Evolutionary conservation across 2,113 vertebrate genomes (phyloP).

Genomic region (Notothenia coriiceps): DNA sequence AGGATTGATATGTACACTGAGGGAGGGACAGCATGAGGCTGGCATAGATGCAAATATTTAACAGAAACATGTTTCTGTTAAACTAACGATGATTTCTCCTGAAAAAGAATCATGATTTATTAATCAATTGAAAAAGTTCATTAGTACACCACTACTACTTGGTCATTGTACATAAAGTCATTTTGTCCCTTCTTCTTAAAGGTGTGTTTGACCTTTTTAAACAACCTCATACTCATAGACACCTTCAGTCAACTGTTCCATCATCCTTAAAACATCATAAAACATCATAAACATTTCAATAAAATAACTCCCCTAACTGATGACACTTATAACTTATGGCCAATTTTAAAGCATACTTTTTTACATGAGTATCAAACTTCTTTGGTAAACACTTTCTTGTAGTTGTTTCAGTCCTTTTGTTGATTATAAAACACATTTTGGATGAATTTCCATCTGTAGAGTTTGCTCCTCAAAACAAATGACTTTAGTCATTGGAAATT

Average conservation of each 20-base stretch:
- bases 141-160: not conserved
- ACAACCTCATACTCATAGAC: not conserved
- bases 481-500: too few species aligned
- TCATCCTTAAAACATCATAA: not conserved
- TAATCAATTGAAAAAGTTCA: not conserved
- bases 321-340: too few species aligned
- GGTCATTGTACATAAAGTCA: not conserved
- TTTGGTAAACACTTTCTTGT: too few species aligned
- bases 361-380: too few species aligned
- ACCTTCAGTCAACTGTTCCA: not conserved
- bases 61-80: constrained; percentile 56
- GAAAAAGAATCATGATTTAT: constrained; percentile 9
- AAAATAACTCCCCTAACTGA: not conserved
- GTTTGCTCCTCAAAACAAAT: too few species aligned
- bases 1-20: constrained; percentile 37
- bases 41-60: constrained; percentile 6
- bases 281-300: too few species aligned
- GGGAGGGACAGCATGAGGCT: constrained; percentile 57
- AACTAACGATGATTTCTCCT: constrained; percentile 20
- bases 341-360: too few species aligned
- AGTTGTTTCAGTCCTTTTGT: too few species aligned
- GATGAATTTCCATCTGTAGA: too few species aligned
- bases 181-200: not conserved
- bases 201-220: not conserved
- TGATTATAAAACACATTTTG: too few species aligned